Conservation (phyloP, 2,113 vertebrate species). For the Sphyrna mokarran region DNA sequence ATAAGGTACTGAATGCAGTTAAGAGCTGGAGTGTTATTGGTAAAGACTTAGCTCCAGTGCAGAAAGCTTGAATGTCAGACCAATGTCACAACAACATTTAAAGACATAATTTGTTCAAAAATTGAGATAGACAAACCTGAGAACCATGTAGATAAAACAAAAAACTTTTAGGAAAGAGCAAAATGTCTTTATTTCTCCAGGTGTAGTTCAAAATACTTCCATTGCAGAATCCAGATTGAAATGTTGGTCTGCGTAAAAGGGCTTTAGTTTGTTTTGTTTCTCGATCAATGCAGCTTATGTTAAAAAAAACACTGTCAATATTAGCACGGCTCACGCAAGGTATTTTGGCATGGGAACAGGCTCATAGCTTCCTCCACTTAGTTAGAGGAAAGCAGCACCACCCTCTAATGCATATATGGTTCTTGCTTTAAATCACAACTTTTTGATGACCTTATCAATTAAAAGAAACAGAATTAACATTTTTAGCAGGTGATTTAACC, state of each 20-base stretch:
- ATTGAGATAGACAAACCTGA: neutral
- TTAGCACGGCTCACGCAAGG: neutral
- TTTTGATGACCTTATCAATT: neutral
- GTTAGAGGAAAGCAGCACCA: neutral
- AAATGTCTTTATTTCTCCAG: neutral
- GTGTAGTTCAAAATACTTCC: neutral
- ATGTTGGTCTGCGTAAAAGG: neutral
- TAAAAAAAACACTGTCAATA: neutral
- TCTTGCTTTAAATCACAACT: neutral
- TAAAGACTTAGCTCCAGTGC: neutral
- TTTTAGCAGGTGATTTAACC: neutral
- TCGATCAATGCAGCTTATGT: neutral
- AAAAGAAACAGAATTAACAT: neutral
- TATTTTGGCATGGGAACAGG: neutral
- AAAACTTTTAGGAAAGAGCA: neutral
- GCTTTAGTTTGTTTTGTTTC: neutral
- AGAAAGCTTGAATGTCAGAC: neutral
- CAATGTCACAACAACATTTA: neutral
- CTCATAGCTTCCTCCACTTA: neutral
- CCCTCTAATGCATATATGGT: neutral
- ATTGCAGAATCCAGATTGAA: neutral
- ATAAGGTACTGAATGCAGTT: neutral
- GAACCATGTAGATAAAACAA: neutral
- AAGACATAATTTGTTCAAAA: neutral
- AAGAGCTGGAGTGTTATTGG: neutral